Base-by-base conservation (phyloP, 1,140 invertebrate species). In the Physella acuta region DNA sequence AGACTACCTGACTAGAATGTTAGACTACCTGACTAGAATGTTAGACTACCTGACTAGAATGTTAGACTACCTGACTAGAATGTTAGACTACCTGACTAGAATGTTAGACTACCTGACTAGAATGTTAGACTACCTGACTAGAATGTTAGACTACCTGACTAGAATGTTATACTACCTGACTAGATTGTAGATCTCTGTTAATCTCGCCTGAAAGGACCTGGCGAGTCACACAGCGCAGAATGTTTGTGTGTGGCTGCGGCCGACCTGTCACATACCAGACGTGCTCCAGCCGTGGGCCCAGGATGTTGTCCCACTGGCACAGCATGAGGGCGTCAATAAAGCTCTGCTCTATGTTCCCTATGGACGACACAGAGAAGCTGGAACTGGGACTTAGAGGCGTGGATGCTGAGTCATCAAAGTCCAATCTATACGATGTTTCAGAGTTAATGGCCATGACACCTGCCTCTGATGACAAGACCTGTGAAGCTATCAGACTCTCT, bases 301-400 rank as follows among this genome's bases (percentile, higher is more conserved):
- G 65, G 33, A 82, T 82, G 60, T 82, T 82, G 62, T 82, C 80
- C 80, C 80, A 82, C 64, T 78, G 74, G 60, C 73, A 75, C 5
- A 81, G 69, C n/a, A 81, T 28, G 24, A 82, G 52, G 5, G 73
- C 69, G 55, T 75, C 69, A 2, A 82, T 66, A 51, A 80, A 73
- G 26, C 72, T 72, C 17, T 78, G 70, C 20, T 60, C 53, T 52
- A 72, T 67, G 26, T 73, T 70, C 17, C 61, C 39, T n/a, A 82
- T 64, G 14, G 72, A 62, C 17, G 75, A 73, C 30, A 71, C 68
- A 31, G 72, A 68, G 66, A 73, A 81, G 14, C 52, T 69, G 2
- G 75, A 78, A 52, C 76, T 76, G n/a, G 79, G 79, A 62, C 79
- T 82, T 17, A 77, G 51, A 5, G 77, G 76, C 36, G 72, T 70